Evolutionary conservation across 2,888 invertebrate species (phyloP).

Genomic region (Cephus spinipes): DNA sequence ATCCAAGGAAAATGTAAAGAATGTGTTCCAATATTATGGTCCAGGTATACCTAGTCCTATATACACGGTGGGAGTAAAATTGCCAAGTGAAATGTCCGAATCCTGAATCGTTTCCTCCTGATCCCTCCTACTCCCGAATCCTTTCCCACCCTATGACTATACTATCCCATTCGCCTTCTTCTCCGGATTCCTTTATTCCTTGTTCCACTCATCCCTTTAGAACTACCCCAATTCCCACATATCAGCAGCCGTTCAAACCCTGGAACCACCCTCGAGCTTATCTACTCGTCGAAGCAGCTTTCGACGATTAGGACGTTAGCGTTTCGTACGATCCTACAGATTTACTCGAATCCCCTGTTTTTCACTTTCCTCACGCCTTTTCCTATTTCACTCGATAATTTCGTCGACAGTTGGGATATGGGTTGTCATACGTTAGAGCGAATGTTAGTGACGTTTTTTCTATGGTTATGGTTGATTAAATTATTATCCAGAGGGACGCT

Average conservation of each 20-base stretch:
- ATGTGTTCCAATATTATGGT: too few species aligned
- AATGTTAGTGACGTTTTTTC: not conserved
- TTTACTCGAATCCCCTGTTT: not conserved
- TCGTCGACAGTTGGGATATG: not conserved
- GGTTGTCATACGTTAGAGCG: not conserved
- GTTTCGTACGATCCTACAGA: not conserved
- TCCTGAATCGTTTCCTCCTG: not conserved
- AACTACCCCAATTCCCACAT: not conserved
- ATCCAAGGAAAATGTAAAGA: too few species aligned
- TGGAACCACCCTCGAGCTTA: not conserved
- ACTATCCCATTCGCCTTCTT: not conserved
- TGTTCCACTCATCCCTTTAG: not conserved
- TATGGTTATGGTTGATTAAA: too few species aligned
- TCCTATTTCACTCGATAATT: not conserved
- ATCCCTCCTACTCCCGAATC: not conserved
- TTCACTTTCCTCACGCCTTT: not conserved
- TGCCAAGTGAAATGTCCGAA: not conserved
- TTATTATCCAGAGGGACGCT: too few species aligned
- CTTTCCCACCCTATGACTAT: not conserved
- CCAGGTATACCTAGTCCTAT: not conserved
- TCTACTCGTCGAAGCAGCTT: not conserved
- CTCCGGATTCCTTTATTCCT: not conserved
- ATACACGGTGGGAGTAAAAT: not conserved
- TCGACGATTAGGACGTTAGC: not conserved
- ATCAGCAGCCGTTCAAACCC: not conserved